Base-by-base conservation (phyloP, 2,888 invertebrate species). In the Pinctada fucata region DNA sequence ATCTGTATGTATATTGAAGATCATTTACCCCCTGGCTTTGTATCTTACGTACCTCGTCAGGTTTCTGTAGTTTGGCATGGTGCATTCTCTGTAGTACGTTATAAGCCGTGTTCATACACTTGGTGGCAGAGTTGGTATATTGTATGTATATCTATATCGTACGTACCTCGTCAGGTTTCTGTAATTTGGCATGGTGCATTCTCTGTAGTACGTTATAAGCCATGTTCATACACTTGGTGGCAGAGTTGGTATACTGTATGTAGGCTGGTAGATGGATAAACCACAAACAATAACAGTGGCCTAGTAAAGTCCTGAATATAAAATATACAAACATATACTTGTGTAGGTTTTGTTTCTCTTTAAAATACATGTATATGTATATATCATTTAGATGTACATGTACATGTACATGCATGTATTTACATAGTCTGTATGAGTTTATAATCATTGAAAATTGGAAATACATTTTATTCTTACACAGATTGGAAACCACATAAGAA, bases 201-300 rank as follows among this genome's bases (percentile, higher is more conserved):
- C 96, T 95, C 70, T 96, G 96, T 66, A 99, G 94, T 72, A 98
- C 93, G 90, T 97, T 97, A 90, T 96, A 97, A 0, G 98, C 97
- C 78, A 95, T 94, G 72, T 96, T 94, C 71, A 98, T 92, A 2
- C 96, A 95, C 85, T 96, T 95, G 86, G 96, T 95, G 90, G 95
- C 96, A 81, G 96, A 96, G 1, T 95, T 89, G 63, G 93, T 91
- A 48, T 88, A 82, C 94, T 94, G 88, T 95, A 94, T 93, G 95
- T 96, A 93, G 73, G 98, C 97, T 47, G 99, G 99, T 84, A 99
- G 94, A 87, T 98, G 96, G 88, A 99, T 95, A 93, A 99, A 99
- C 95, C 99, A 99, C 49, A 99, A 94, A 63, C 99, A 94, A 91
- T 93, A 94, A 82, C 93, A 93, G 88, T 93, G 93, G 86, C 93